Conservation (phyloP, 2,888 invertebrate genomes). For the Cerceris ruficornis region DNA sequence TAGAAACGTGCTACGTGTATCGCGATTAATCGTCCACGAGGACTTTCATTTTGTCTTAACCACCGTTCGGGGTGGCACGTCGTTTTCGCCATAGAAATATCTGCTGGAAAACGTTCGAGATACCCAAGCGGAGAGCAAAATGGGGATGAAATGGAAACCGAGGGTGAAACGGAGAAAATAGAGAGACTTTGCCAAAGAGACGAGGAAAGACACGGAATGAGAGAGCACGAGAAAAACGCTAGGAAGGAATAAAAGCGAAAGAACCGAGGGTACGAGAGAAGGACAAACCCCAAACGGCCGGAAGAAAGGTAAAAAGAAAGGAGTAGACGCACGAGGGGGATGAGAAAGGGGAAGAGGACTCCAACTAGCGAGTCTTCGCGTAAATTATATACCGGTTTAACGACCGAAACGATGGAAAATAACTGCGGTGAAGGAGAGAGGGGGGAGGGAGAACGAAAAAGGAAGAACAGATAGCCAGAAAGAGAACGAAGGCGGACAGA, state of each 20-base stretch:
- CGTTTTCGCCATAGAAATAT: too few species aligned
- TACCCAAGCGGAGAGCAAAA: too few species aligned
- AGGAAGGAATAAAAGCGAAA: too few species aligned
- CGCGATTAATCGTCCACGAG: slow-evolving; percentile 37
- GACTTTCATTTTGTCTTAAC: slow-evolving; percentile 3
- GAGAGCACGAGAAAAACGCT: too few species aligned
- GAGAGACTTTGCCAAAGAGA: too few species aligned
- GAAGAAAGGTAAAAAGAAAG: neutral
- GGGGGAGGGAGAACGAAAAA: slow-evolving; percentile 1
- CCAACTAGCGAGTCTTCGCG: neutral
- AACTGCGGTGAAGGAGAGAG: slow-evolving; percentile 7
- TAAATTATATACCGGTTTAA: slow-evolving; percentile 28
- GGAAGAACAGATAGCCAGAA: neutral
- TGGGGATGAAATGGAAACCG: too few species aligned
- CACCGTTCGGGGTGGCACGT: too few species aligned
- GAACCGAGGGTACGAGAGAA: neutral
- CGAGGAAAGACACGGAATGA: too few species aligned
- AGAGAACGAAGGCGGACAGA: slow-evolving; percentile 2
- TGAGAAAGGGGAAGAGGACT: neutral
- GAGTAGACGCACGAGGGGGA: neutral
- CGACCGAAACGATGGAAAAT: slow-evolving; percentile 22
- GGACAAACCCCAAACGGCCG: neutral
- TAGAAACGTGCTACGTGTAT: slow-evolving; percentile 2
- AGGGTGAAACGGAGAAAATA: too few species aligned
- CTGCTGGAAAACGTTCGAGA: too few species aligned